Percentiles rank a stretch among this genome's conserved stretches.
phyloP scores from a whole-genome alignment of 2,113 vertebrate species.

The Pangasianodon gigas region DNA sequence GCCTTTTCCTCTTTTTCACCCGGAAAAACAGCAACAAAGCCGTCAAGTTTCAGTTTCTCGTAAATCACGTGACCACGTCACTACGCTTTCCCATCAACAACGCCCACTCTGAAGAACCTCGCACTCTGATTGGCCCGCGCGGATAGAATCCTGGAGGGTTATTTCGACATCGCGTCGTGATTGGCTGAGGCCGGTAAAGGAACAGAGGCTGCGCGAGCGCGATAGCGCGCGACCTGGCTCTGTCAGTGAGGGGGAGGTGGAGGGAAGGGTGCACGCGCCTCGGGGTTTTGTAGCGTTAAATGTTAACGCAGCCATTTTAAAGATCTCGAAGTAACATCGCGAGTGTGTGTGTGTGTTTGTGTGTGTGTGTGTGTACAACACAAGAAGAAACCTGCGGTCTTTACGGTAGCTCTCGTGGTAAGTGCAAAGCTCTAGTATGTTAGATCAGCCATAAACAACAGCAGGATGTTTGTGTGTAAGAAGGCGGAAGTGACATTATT shows the following conservation, averaged over 20 bases:
- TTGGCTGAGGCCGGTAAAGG: background rate
- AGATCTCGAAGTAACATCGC: background rate
- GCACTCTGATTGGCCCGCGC: background rate
- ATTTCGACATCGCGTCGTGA: background rate
- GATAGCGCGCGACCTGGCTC: background rate
- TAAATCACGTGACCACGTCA: conserved; percentile 49
- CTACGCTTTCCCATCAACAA: background rate
- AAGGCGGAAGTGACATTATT: background rate
- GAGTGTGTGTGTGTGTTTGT: background rate
- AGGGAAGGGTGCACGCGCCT: background rate
- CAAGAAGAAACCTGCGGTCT: background rate
- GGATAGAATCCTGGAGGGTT: background rate
- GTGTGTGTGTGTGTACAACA: background rate
- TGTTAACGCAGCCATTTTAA: background rate
- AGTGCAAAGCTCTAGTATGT: background rate
- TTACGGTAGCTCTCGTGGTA: background rate
- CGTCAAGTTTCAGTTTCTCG: conserved; percentile 50
- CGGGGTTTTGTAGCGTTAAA: background rate
- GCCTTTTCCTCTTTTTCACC: background rate
- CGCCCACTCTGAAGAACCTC: background rate
- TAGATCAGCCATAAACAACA: background rate
- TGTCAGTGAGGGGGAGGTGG: background rate
- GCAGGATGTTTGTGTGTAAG: background rate
- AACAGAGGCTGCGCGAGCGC: background rate
- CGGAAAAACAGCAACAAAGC: background rate